These are phyloP conservation scores for Metopolophium dirhodum DNA, from an alignment of 1,140 invertebrate genomes.

Conservation along the genomic window DNA sequence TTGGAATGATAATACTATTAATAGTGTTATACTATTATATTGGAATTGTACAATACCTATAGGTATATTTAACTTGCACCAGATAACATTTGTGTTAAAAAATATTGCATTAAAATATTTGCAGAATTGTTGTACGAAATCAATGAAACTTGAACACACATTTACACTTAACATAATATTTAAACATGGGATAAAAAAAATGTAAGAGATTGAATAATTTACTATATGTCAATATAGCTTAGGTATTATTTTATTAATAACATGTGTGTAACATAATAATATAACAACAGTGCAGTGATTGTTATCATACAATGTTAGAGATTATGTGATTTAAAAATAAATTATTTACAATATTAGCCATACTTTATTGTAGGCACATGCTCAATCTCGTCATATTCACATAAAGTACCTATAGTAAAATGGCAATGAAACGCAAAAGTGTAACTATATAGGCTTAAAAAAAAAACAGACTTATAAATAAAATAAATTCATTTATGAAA, in stretches of 20 bases:
- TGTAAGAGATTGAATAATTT: neutral
- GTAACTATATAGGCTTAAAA: neutral
- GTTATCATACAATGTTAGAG: neutral
- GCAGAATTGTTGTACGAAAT: neutral
- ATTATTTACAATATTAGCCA: neutral
- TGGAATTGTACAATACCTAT: neutral
- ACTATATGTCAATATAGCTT: neutral
- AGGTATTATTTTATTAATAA: neutral
- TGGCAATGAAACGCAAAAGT: neutral
- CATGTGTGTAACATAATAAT: constrained; percentile 3
- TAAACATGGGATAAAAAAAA: neutral
- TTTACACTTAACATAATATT: neutral
- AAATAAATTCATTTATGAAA: constrained; percentile 1
- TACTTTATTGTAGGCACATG: neutral
- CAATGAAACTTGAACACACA: neutral
- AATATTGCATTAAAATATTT: neutral
- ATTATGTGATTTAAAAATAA: neutral
- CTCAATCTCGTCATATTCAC: neutral
- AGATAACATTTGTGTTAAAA: neutral
- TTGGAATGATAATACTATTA: too few species aligned
- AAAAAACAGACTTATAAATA: neutral
- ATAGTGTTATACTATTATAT: too few species aligned
- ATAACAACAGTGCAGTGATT: neutral
- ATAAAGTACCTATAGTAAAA: neutral
- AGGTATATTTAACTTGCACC: neutral